Conservation (phyloP, 2,113 vertebrate species). For the Eonycteris spelaea region DNA sequence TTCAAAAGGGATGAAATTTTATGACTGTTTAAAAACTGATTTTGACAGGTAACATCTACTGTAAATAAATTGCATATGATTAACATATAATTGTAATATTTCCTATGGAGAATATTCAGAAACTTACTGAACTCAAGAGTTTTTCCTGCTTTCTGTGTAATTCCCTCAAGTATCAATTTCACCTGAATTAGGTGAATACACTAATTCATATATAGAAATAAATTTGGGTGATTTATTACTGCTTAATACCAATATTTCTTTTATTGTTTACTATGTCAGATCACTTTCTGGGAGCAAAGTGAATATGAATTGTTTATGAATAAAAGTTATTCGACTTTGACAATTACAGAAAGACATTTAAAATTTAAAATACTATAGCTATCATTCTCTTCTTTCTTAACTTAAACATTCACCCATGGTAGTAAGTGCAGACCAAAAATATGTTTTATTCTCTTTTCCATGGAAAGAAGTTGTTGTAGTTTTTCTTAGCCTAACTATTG, state of each 20-base stretch:
- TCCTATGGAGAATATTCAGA: neutral
- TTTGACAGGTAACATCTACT: neutral
- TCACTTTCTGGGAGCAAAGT: neutral
- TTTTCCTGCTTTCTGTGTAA: neutral
- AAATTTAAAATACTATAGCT: neutral
- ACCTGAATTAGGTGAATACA: neutral
- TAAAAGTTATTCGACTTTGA: neutral
- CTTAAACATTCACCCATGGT: neutral
- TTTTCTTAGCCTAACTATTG: neutral
- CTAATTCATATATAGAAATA: neutral
- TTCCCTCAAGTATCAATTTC: neutral
- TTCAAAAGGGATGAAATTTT: neutral
- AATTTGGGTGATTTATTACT: neutral
- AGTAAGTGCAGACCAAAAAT: neutral
- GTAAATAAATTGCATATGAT: neutral
- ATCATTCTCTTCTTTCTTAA: neutral
- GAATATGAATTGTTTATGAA: neutral
- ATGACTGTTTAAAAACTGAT: neutral
- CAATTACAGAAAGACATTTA: neutral
- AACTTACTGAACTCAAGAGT: neutral
- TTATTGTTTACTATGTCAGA: neutral
- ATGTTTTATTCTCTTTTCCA: neutral
- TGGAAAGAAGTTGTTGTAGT: neutral
- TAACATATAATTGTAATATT: neutral
- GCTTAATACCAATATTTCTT: neutral